These are phyloP conservation scores for Apotomis turbidana DNA, from an alignment of 2,888 invertebrate genomes.

Conservation along the genomic window DNA sequence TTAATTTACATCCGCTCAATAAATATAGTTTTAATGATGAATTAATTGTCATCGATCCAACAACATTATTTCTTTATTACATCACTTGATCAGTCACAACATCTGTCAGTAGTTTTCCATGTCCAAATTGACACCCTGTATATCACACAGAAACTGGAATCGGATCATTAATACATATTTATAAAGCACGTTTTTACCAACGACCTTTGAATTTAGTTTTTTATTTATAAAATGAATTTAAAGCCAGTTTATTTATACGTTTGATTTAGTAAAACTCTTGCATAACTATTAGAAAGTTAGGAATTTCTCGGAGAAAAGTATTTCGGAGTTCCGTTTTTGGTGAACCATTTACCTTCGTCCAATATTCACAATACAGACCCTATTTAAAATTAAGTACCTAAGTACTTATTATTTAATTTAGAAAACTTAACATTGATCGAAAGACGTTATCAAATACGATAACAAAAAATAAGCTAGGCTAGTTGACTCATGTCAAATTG, in stretches of 20 bases:
- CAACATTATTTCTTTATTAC: neutral
- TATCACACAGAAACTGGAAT: slow-evolving; percentile 31
- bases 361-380: no score
- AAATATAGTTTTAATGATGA: neutral
- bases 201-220: slow-evolving; percentile 43
- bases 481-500: no score
- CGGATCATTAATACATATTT: slow-evolving; percentile 46
- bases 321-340: slow-evolving; percentile 25
- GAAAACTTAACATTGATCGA: no score
- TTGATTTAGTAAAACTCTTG: slow-evolving; percentile 39
- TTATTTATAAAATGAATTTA: slow-evolving; percentile 38
- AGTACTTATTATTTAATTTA: no score
- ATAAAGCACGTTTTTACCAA: slow-evolving; percentile 45
- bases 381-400: no score
- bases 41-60: neutral
- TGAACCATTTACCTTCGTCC: no score
- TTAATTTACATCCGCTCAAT: neutral
- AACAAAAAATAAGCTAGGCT: no score
- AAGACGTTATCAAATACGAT: no score
- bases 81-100: neutral
- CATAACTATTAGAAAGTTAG: slow-evolving; percentile 40
- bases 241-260: slow-evolving; percentile 39
- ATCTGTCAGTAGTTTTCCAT: slow-evolving; percentile 12
- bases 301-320: slow-evolving; percentile 29
- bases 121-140: slow-evolving; percentile 34